A percentile compares a stretch with the other conserved stretches of the same genome.
phyloP scores from a whole-genome alignment of 2,888 invertebrate genomes.

The Stenotaenia linearis region DNA sequence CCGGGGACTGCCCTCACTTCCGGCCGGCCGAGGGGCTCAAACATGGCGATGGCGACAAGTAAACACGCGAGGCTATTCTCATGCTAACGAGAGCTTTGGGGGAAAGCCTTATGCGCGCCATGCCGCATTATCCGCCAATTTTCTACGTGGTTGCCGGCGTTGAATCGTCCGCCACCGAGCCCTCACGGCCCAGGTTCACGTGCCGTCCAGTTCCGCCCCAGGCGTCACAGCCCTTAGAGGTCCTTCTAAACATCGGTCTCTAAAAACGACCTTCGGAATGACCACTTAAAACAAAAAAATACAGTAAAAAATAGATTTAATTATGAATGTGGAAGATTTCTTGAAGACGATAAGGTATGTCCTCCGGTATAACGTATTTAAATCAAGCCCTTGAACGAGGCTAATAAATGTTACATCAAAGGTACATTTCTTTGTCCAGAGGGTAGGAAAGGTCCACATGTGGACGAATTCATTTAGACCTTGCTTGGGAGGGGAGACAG shows the following conservation, averaged over 20 bases:
- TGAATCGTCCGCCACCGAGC: slow-evolving; percentile 17
- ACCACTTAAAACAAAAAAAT: not conserved
- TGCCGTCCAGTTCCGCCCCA: not conserved
- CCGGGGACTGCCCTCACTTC: slow-evolving; percentile 3
- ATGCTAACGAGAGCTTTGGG: slow-evolving; percentile 21
- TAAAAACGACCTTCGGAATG: not conserved
- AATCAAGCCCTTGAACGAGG: not conserved
- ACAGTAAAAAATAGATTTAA: not conserved
- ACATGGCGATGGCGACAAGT: slow-evolving; percentile 9
- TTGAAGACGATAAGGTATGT: not conserved
- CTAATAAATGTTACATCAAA: slow-evolving; percentile 3
- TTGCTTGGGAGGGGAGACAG: not conserved
- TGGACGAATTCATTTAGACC: not conserved
- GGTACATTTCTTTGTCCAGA: not conserved
- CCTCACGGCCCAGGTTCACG: not conserved
- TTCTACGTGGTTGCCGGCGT: slow-evolving; percentile 29
- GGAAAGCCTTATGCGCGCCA: slow-evolving; percentile 2
- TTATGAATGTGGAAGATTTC: not conserved
- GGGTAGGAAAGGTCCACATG: not conserved
- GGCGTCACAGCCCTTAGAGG: not conserved
- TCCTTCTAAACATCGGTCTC: not conserved
- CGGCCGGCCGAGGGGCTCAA: slow-evolving; percentile 4
- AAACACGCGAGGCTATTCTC: slow-evolving; percentile 28
- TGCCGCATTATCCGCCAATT: slow-evolving; percentile 28
- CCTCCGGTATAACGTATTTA: not conserved